These are phyloP conservation scores for Aleadryas rufinucha DNA, from an alignment of 2,113 vertebrate species.

Conservation along the genomic window DNA sequence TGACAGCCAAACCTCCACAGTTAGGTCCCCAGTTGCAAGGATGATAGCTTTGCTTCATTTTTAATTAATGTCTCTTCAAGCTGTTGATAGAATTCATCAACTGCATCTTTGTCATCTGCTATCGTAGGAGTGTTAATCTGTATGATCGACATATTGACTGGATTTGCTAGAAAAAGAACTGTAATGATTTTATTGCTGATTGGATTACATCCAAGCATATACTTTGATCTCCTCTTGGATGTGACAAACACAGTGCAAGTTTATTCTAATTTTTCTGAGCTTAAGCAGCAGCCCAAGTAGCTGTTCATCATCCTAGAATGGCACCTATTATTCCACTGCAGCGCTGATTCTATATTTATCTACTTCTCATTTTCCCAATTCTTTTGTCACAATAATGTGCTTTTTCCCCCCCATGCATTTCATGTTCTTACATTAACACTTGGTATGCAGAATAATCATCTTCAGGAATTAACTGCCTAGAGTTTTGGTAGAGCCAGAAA, in stretches of 20 bases:
- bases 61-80: slow-evolving; percentile 17
- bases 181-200: slow-evolving; percentile 43
- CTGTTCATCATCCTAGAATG: background rate
- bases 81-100: slow-evolving; percentile 20
- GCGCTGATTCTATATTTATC: background rate
- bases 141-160: slow-evolving; percentile 43
- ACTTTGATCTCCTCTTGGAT: slow-evolving; percentile 12
- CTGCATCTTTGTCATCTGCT: slow-evolving; percentile 55
- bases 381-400: background rate
- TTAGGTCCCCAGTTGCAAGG: background rate
- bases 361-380: background rate
- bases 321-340: slow-evolving; percentile 12
- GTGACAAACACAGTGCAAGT: background rate
- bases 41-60: background rate
- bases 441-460: background rate
- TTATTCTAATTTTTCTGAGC: background rate
- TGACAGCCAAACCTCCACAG: background rate
- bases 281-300: background rate
- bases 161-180: slow-evolving; percentile 30
- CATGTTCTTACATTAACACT: background rate
- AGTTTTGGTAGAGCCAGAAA: background rate
- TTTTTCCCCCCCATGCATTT: fast-evolving
- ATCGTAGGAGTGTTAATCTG: slow-evolving; percentile 23
- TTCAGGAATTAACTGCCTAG: background rate
- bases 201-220: slow-evolving; percentile 13